phyloP scores from a whole-genome alignment of 2,888 invertebrate genomes.

The Hirudinaria manillensis region DNA sequence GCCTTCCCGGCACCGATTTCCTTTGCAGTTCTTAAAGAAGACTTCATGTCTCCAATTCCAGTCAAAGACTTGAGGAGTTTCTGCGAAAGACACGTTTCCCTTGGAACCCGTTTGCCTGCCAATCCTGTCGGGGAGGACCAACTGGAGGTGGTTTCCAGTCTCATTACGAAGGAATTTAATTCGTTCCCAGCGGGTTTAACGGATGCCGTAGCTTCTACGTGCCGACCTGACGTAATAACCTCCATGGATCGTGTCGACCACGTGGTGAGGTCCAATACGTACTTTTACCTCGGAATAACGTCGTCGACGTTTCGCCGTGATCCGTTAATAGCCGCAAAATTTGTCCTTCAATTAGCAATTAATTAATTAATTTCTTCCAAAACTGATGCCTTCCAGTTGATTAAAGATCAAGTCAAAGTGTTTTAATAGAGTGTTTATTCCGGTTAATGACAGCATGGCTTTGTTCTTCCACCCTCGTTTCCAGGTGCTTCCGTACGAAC shows the following conservation, averaged over 20 bases:
- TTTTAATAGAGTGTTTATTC: background rate
- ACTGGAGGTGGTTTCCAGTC: background rate
- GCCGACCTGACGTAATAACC: no score
- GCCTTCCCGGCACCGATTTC: background rate
- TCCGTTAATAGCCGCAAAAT: no score
- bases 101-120: background rate
- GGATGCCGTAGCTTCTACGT: background rate
- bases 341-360: conserved; percentile 32
- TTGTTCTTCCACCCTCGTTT: background rate
- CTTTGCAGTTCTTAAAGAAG: background rate
- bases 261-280: no score
- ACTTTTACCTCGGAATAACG: no score
- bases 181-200: conserved; percentile 28
- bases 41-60: background rate
- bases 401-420: background rate
- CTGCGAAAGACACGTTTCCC: conserved; percentile 3
- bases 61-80: conserved; percentile 5
- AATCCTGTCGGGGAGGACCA: no score
- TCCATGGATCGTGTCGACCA: no score
- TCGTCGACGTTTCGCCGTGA: no score
- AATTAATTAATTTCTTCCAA: no score
- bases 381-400: no score
- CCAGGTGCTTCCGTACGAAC: conserved; percentile 38
- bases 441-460: background rate
- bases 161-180: conserved; percentile 19